Evolutionary conservation across 2,797 vertebrate species (phyloP).

Genomic region (Salarias fasciatus): DNA sequence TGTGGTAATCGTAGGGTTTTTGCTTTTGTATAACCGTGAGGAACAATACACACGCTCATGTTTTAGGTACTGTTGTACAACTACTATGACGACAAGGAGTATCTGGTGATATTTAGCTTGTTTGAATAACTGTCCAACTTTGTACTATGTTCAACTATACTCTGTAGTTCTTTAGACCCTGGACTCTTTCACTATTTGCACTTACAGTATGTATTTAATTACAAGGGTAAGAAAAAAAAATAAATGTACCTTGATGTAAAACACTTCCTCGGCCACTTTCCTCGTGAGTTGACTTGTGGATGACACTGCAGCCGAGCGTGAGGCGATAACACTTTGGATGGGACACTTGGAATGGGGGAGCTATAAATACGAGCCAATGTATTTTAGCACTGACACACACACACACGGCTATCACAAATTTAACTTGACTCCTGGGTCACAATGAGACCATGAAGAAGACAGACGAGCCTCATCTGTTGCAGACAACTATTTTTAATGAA

Average conservation of each 20-base stretch:
- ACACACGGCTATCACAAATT: conserved; percentile 40
- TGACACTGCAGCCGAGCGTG: conserved; percentile 37
- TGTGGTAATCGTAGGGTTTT: conserved; percentile 89
- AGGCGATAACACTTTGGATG: conserved; percentile 43
- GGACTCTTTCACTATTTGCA: conserved; percentile 98
- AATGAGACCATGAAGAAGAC: conserved; percentile 48
- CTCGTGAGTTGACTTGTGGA: conserved; percentile 35
- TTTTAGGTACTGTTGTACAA: conserved; percentile 90
- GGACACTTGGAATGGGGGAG: conserved; percentile 20
- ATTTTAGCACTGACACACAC: conserved; percentile 43
- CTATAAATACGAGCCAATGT: conserved; percentile 67
- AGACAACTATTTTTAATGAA: conserved; percentile 49
- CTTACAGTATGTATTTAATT: conserved; percentile 97
- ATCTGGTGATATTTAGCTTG: conserved; percentile 89
- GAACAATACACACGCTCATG: conserved; percentile 88
- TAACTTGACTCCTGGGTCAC: conserved; percentile 59
- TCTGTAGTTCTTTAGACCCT: conserved; percentile 95
- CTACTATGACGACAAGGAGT: conserved; percentile 92
- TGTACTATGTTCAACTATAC: conserved; percentile 95
- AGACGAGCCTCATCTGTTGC: conserved; percentile 58
- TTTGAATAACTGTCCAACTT: conserved; percentile 95
- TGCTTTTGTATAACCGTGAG: conserved; percentile 95
- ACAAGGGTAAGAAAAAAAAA: conserved; percentile 97
- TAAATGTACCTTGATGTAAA: conserved; percentile 98
- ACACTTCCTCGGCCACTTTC: conserved; percentile 54